Evolutionary conservation across 2,797 vertebrate species (phyloP).

Genomic region (Liasis olivaceus): DNA sequence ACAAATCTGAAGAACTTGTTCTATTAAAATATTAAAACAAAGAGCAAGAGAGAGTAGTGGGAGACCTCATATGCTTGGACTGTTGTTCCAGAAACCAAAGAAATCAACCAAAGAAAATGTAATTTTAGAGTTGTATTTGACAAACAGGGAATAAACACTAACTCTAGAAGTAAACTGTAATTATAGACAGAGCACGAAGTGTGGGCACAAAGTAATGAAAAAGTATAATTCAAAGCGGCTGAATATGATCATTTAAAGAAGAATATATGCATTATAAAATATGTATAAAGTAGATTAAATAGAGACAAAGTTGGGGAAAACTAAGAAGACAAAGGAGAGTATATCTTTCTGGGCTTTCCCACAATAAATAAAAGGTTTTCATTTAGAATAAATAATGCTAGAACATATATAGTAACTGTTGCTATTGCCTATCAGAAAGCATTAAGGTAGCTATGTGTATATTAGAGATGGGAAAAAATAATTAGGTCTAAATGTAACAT

Average conservation of each 20-base stretch:
- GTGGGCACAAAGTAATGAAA: constrained; percentile 5
- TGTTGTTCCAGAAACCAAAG: constrained; percentile 21
- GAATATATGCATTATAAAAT: not conserved
- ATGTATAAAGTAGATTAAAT: not conserved
- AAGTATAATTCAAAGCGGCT: not conserved
- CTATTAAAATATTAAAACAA: not conserved
- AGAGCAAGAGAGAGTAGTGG: not conserved
- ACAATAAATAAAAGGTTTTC: not conserved
- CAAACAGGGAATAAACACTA: constrained; percentile 15
- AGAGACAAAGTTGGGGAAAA: not conserved
- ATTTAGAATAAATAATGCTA: not conserved
- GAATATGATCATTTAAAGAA: not conserved
- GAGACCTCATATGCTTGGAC: not conserved
- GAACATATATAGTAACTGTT: not conserved
- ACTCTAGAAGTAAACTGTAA: not conserved
- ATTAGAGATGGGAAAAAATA: no score
- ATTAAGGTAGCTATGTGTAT: no score
- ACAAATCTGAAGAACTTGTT: not conserved
- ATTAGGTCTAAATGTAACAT: no score
- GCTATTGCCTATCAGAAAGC: no score
- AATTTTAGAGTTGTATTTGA: constrained; percentile 20
- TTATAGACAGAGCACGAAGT: not conserved
- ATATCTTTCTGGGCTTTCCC: not conserved
- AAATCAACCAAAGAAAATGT: constrained; percentile 15
- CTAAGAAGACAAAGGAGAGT: not conserved